phyloP scores from a whole-genome alignment of 2,888 invertebrate species.

The Didymodactylos carnosus region DNA sequence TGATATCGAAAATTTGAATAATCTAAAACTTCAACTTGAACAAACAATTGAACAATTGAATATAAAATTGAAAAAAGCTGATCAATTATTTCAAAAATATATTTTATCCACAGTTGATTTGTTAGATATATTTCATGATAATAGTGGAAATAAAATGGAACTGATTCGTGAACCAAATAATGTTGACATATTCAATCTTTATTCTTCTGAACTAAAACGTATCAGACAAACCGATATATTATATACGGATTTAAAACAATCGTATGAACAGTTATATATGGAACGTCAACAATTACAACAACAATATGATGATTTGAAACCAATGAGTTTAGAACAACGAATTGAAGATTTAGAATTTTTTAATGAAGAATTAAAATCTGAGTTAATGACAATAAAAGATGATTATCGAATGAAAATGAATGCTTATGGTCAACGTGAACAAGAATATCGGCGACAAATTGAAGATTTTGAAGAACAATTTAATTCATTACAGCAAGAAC shows the following conservation, averaged over 20 bases:
- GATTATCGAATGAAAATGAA: neutral
- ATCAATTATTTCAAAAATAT: no score
- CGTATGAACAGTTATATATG: neutral
- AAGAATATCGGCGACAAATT: neutral
- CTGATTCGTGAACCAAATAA: no score
- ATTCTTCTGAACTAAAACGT: no score
- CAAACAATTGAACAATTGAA: neutral
- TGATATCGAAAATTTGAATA: neutral
- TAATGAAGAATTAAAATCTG: neutral
- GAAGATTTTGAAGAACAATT: conserved; percentile 1
- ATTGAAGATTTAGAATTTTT: neutral
- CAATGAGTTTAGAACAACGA: neutral
- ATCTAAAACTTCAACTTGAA: neutral
- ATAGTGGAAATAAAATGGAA: no score
- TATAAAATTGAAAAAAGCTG: no score
- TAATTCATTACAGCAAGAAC: neutral
- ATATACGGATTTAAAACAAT: neutral
- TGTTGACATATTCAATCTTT: no score
- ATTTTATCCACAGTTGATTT: no score
- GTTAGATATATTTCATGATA: no score
- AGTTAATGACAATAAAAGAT: no score
- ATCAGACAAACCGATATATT: no score
- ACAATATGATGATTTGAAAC: neutral
- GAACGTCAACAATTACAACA: neutral
- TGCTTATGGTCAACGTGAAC: neutral